Conservation (phyloP, 2,113 vertebrate species). For the Numida meleagris region DNA sequence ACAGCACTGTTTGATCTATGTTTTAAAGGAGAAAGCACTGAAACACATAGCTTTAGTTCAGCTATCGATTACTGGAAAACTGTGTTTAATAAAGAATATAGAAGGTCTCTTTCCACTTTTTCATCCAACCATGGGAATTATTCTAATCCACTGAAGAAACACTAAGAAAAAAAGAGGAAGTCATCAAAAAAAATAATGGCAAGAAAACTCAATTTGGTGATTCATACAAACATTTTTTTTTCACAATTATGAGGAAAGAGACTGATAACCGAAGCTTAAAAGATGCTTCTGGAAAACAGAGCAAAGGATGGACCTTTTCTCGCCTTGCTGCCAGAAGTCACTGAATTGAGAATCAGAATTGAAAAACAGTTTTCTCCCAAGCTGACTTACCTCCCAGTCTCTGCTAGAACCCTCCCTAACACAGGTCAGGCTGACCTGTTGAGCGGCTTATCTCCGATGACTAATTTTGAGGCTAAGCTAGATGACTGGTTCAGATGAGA, state of each 20-base stretch:
- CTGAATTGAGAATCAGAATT: background rate
- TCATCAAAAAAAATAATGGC: background rate
- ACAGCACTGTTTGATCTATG: conserved; percentile 48
- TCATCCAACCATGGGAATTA: background rate
- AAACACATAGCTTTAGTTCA: conserved; percentile 48
- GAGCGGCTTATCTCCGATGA: conserved; percentile 48
- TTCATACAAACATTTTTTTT: conserved; percentile 1
- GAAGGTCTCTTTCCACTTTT: background rate
- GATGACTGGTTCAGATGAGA: conserved; percentile 14
- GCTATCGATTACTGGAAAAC: conserved; percentile 36
- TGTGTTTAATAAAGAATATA: conserved; percentile 39
- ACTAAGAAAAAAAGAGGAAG: background rate
- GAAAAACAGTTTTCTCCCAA: background rate
- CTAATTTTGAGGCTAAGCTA: background rate
- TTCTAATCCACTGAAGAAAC: conserved; percentile 38
- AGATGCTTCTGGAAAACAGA: conserved; percentile 18
- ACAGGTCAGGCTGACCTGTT: background rate
- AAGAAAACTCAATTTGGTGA: background rate
- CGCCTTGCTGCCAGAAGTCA: background rate
- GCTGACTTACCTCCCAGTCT: background rate
- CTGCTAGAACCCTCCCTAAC: conserved; percentile 1
- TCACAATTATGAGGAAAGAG: conserved; percentile 26
- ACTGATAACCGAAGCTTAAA: background rate
- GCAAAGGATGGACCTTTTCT: background rate
- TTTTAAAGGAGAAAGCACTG: conserved; percentile 61